These are phyloP conservation scores for Girardinus metallicus DNA, from an alignment of 2,797 vertebrate genomes.

Conservation along the genomic window DNA sequence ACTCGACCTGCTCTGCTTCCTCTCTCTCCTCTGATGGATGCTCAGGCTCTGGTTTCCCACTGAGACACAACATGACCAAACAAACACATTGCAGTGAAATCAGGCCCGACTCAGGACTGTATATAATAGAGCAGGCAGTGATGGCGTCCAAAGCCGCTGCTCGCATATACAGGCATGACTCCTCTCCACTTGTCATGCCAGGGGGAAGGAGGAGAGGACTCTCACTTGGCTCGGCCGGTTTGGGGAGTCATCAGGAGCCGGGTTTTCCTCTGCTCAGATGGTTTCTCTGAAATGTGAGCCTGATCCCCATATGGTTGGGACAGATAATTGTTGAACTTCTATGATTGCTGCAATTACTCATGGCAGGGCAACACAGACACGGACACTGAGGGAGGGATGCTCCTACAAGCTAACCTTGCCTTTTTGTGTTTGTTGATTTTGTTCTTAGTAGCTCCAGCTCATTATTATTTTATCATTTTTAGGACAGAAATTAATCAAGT, in stretches of 20 bases:
- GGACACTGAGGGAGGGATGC: constrained; percentile 10
- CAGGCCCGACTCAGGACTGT: constrained; percentile 62
- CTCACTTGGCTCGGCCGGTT: constrained; percentile 51
- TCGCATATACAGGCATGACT: constrained; percentile 30
- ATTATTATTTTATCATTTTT: background rate
- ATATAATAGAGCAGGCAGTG: constrained; percentile 56
- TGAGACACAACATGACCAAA: constrained; percentile 74
- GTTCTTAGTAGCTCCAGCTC: background rate
- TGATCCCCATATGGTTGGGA: constrained; percentile 75
- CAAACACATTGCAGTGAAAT: constrained; percentile 78
- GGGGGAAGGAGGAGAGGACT: constrained; percentile 28
- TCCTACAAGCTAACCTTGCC: constrained; percentile 23
- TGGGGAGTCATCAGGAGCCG: constrained; percentile 51
- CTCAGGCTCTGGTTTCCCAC: constrained; percentile 69
- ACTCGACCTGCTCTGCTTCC: constrained; percentile 70
- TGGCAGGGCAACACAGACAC: constrained; percentile 34
- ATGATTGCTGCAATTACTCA: constrained; percentile 80
- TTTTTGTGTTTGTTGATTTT: background rate
- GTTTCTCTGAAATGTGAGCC: constrained; percentile 73
- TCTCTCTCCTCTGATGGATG: constrained; percentile 67
- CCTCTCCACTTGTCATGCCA: constrained; percentile 58
- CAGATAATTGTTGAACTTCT: constrained; percentile 79
- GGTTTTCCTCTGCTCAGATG: constrained; percentile 58
- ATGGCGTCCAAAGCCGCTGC: constrained; percentile 40
- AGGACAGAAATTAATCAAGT: background rate